Conservation (phyloP, 2,888 invertebrate genomes). For the Phlogophora meticulosa region DNA sequence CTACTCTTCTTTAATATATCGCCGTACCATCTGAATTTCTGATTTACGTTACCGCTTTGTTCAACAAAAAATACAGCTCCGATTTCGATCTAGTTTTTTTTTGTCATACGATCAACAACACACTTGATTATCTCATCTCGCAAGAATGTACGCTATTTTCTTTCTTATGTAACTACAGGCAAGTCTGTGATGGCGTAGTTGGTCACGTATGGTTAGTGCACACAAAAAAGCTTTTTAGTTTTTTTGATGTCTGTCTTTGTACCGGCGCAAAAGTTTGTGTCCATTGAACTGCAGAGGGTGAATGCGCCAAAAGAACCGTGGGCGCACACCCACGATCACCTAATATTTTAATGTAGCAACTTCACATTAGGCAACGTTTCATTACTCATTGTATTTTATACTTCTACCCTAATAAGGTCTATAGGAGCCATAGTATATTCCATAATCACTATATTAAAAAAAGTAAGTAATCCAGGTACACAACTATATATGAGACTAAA, state of each 20-base stretch:
- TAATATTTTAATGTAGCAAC: constrained; percentile 67
- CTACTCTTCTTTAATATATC: constrained; percentile 35
- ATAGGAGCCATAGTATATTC: not conserved
- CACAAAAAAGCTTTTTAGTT: constrained; percentile 57
- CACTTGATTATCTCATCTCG: constrained; percentile 50
- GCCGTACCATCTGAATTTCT: constrained; percentile 53
- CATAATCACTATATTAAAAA: not conserved
- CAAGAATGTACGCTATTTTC: constrained; percentile 53
- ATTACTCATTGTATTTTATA: constrained; percentile 33
- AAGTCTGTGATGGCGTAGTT: constrained; percentile 41
- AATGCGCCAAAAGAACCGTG: constrained; percentile 74
- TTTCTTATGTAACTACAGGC: constrained; percentile 45
- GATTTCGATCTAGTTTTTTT: constrained; percentile 70
- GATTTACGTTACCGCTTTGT: constrained; percentile 58
- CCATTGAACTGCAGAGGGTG: constrained; percentile 78
- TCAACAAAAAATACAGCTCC: constrained; percentile 64
- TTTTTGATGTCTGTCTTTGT: constrained; percentile 64
- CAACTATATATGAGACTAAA: constrained; percentile 30
- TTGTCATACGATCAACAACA: constrained; percentile 39
- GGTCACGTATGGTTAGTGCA: constrained; percentile 42
- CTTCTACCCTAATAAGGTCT: constrained; percentile 6
- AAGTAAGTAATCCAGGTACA: constrained; percentile 9
- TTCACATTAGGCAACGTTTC: constrained; percentile 52
- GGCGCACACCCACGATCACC: constrained; percentile 74
- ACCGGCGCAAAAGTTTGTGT: constrained; percentile 71